phyloP scores from a whole-genome alignment of 2,113 vertebrate genomes.

The Ammodytes dubius region DNA sequence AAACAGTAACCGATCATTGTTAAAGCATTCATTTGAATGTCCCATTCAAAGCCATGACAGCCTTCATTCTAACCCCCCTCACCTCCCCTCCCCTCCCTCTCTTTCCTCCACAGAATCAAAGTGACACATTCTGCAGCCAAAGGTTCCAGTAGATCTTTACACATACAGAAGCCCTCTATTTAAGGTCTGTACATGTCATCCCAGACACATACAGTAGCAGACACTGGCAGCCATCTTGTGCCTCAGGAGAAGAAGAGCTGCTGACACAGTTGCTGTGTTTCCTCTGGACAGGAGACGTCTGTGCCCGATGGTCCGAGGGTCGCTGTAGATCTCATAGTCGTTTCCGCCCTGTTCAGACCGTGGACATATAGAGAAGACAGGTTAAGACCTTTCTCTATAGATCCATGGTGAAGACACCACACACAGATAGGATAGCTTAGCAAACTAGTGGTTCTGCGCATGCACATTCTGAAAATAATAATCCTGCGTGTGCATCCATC shows the following conservation, averaged over 20 bases:
- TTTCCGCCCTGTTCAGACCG: slow-evolving; percentile 75
- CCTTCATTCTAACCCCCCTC: neutral
- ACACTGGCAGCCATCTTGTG: neutral
- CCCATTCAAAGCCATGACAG: neutral
- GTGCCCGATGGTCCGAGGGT: slow-evolving; percentile 76
- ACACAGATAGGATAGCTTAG: neutral
- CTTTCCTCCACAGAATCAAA: neutral
- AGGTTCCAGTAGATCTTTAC: neutral
- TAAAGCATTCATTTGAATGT: neutral
- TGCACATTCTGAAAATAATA: too few species aligned
- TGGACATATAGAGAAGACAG: too few species aligned
- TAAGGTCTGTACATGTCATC: neutral
- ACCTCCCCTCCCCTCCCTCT: neutral
- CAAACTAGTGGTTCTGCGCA: too few species aligned
- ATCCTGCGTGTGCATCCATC: too few species aligned
- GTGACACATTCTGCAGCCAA: neutral
- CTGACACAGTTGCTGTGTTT: slow-evolving; percentile 57
- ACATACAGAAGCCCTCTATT: neutral
- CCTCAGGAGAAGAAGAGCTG: slow-evolving; percentile 72
- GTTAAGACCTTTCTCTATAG: too few species aligned
- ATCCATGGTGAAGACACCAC: neutral
- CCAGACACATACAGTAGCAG: neutral
- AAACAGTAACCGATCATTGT: neutral
- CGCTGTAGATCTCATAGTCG: slow-evolving; percentile 79
- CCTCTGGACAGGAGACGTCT: slow-evolving; percentile 71